Evolutionary conservation across 2,888 invertebrate species (phyloP), one percentile per base, ranked within the genome.

Genomic region (Parnassius apollo): DNA sequence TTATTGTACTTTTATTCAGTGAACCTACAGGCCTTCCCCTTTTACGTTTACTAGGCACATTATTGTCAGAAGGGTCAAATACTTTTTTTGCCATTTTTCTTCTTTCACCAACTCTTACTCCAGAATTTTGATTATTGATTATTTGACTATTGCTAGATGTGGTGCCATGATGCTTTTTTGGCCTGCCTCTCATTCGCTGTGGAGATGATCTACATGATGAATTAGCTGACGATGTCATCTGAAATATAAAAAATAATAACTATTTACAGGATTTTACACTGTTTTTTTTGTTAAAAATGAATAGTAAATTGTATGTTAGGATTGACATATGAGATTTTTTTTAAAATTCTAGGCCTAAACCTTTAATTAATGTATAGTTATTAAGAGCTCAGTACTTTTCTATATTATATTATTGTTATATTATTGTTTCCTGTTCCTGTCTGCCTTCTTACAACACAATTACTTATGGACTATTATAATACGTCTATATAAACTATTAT

Each of bases 1-100:
- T 93, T 2, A 93, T 86, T 3, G 93, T 93, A 52, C 92, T 86
- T 78, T 94, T 94, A 72, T 94, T 94, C 11, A 94, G 82, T 12
- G 93, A 93, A 4, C 94, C 94, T 2, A 94, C 88, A 11, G 95
- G 94, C 56, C 95, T 91, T 1, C 95, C 95, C 65, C 95, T 88
- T 83, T 95, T 95, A 54, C 95, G 88, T 76, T 94, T 94, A 70
- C 93, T 93, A 10, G 96, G 96, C 48, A 96, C 86, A 82, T 96
- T 95, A 70, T 95, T 95, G 74, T 96, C 96, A 0, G 96, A 96
- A 2, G 97, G 97, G 84, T 97, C 96, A 78, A 96, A 97, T 0
- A 97, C 96, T 79, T 95, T 95, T 77, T 96, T 96, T 0, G 96
- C 96, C 92, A 96, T 94, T 94, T 95, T 94, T 60, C 94, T 85